A percentile compares a stretch with the other conserved stretches of the same genome.
Evolutionary conservation across 2,113 vertebrate species (phyloP).

Genomic region (Mesitornis unicolor): DNA sequence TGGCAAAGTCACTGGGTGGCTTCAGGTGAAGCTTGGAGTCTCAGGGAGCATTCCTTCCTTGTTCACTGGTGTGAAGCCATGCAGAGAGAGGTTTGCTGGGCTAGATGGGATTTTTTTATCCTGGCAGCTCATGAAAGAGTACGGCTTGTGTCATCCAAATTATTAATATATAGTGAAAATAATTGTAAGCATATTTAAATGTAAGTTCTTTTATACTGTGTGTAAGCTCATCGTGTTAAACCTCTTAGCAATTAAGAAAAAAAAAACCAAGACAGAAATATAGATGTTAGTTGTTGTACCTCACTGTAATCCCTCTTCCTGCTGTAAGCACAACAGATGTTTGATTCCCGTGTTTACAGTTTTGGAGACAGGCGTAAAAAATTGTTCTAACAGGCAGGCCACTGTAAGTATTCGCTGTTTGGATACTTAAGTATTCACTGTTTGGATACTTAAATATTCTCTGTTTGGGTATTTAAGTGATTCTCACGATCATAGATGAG

Average conservation of each 20-base stretch:
- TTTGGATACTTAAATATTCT: constrained; percentile 20
- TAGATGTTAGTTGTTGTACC: not conserved
- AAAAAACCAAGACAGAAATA: not conserved
- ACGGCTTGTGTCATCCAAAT: constrained; percentile 10
- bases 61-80: not conserved
- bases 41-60: not conserved
- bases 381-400: not conserved
- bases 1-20: not conserved
- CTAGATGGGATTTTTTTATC: not conserved
- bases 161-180: constrained; percentile 31
- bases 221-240: not conserved
- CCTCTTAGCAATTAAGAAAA: not conserved
- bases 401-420: constrained; percentile 9
- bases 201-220: not conserved
- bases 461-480: constrained; percentile 22
- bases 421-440: constrained; percentile 10
- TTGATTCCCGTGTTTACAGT: constrained; percentile 26
- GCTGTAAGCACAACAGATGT: constrained; percentile 29
- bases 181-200: constrained; percentile 23
- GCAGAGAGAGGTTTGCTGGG: not conserved
- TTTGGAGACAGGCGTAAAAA: constrained; percentile 10
- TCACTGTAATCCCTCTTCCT: not conserved
- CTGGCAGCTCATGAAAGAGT: constrained; percentile 31
- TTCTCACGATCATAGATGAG: not conserved
- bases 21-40: not conserved